Conservation (phyloP, 2,113 vertebrate genomes). For the Oceanodroma tethys region DNA sequence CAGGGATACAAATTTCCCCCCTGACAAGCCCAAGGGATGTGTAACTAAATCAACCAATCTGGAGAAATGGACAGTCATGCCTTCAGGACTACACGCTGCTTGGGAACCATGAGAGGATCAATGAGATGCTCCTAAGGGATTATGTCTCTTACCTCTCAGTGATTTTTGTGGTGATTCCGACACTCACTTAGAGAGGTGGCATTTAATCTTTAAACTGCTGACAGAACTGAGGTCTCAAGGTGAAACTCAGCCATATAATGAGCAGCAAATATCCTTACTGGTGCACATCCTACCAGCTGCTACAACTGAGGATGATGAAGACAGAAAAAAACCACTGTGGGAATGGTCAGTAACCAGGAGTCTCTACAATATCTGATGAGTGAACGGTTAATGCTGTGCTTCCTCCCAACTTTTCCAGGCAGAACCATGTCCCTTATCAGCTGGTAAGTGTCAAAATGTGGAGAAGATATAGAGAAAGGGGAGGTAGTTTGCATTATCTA, state of each 20-base stretch:
- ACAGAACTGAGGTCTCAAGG: slow-evolving; percentile 14
- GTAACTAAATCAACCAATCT: slow-evolving; percentile 28
- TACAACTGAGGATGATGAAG: not conserved
- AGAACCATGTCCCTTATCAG: not conserved
- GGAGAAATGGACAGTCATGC: not conserved
- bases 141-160: slow-evolving; percentile 24
- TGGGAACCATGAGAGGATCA: slow-evolving; percentile 18
- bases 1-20: slow-evolving; percentile 13
- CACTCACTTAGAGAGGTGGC: slow-evolving; percentile 29
- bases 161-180: slow-evolving; percentile 47
- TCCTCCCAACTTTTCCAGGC: not conserved
- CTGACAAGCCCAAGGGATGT: not conserved
- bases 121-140: slow-evolving; percentile 41
- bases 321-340: not conserved
- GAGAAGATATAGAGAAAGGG: not conserved
- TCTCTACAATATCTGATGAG: not conserved
- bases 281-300: not conserved
- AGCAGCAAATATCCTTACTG: not conserved
- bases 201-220: slow-evolving; percentile 51
- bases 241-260: not conserved
- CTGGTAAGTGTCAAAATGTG: not conserved
- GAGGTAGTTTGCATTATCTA: not conserved
- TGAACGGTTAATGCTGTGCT: not conserved
- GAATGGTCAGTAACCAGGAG: not conserved
- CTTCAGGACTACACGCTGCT: not conserved